These are phyloP conservation scores for Melieria picta DNA, from an alignment of 2,888 invertebrate genomes.

Conservation along the genomic window DNA sequence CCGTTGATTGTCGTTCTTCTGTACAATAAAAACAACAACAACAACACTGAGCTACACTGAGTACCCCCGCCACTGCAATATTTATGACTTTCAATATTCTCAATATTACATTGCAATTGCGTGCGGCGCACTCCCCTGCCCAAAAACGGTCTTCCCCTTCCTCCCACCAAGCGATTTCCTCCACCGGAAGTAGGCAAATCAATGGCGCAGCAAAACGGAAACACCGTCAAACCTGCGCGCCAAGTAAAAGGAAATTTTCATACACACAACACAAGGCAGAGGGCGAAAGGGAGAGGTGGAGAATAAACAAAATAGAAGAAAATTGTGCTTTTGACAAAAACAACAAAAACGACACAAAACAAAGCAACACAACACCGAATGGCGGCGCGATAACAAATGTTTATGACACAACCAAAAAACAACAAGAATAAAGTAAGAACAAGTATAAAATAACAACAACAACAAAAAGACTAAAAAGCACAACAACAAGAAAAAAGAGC, in stretches of 20 bases:
- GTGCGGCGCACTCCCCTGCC: not conserved
- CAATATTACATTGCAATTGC: conserved; percentile 27
- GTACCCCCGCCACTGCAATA: conserved; percentile 22
- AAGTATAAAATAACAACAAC: not conserved
- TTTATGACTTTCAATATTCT: conserved; percentile 37
- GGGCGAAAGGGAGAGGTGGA: not conserved
- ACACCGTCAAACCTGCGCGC: conserved; percentile 12
- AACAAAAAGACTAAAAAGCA: not conserved
- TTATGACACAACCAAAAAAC: conserved; percentile 18
- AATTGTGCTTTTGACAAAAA: conserved; percentile 1
- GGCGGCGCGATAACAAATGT: conserved; percentile 26
- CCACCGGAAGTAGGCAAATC: conserved; percentile 33
- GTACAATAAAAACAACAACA: too few species aligned
- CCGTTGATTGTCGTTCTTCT: too few species aligned
- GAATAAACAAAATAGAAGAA: not conserved
- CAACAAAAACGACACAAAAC: not conserved
- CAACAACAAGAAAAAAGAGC: not conserved
- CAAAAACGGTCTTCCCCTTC: not conserved
- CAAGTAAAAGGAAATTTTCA: not conserved
- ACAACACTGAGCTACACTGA: not conserved
- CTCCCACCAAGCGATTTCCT: not conserved
- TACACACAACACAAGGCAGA: not conserved
- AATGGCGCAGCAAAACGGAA: conserved; percentile 23
- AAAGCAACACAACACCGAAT: not conserved
- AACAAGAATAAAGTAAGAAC: not conserved